phyloP scores from a whole-genome alignment of 2,113 vertebrate species.

The Rhadina sibilatrix region DNA sequence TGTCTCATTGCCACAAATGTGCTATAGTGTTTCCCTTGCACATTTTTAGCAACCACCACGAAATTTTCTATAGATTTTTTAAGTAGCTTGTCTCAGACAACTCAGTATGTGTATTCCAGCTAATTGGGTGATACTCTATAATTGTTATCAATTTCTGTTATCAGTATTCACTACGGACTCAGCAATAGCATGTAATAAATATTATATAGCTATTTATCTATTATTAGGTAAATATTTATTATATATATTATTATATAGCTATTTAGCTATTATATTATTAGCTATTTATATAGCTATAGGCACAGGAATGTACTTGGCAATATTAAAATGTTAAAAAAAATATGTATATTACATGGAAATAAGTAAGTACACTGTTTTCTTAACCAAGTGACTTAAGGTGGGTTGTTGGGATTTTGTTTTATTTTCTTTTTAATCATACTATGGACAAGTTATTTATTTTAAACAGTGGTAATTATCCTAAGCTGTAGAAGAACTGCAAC shows the following conservation, averaged over 20 bases:
- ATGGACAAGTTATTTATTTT: neutral
- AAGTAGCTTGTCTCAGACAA: neutral
- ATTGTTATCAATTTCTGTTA: neutral
- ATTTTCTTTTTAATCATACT: neutral
- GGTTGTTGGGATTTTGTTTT: neutral
- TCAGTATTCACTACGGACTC: neutral
- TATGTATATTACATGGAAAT: neutral
- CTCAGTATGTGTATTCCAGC: neutral
- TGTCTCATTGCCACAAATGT: neutral
- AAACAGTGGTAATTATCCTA: conserved; percentile 28
- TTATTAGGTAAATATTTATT: neutral
- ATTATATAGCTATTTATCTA: neutral
- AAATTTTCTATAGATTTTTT: neutral
- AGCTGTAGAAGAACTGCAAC: neutral
- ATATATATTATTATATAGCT: neutral
- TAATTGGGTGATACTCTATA: neutral
- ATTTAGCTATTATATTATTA: neutral
- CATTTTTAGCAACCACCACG: neutral
- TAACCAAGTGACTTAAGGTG: neutral
- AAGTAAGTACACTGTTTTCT: neutral
- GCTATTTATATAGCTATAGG: neutral
- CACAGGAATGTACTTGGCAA: neutral
- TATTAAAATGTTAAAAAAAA: neutral
- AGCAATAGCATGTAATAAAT: neutral
- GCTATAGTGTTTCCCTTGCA: neutral